Evolutionary conservation across 1,140 invertebrate genomes (phyloP), one percentile per base, ranked within the genome.

Genomic region (Fopius arisanus): DNA sequence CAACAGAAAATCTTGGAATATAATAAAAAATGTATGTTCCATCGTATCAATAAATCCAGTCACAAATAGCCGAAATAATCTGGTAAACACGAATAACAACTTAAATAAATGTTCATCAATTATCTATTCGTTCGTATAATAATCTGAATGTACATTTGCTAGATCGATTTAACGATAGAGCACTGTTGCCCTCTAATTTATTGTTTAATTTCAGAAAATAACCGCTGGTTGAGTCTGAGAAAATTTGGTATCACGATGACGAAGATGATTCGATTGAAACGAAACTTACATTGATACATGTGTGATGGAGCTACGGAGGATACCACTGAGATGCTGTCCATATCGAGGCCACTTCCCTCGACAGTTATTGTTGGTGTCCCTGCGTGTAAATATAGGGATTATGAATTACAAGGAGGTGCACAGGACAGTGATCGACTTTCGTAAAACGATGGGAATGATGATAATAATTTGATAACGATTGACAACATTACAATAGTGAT

Each of bases 241-340:
- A 29, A 16, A 29, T 65, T 65, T 65, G 26, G 28, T 65, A 31
- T 31, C 62, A 65, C 62, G 37, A 67, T 59, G 33, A 66, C 28
- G 54, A 70, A 65, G 59, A 69, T 59, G 78, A 81, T 76, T 81
- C 80, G 69, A 78, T 75, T 80, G 82, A 59, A 28, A 26, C 29
- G 79, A 80, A 82, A 92, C 93, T 93, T 89, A 95, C 94, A 90
- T 90, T 95, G 93, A 86, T 94, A 95, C 84, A 94, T 92, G 83
- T 94, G 92, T 75, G 94, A 91, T 75, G 91, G 89, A 73, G 91
- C 90, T 77, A 92, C 90, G 68, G 92, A 94, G 62, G 93, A 94
- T 73, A 93, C 91, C 69, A 94, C 88, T 48, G 93, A 94, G 77
- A 93, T 90, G 73, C 91, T 91, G 87, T 94, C 93, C 79, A 92